Evolutionary conservation across 2,113 vertebrate species (phyloP).

Genomic region (Poecile atricapillus): DNA sequence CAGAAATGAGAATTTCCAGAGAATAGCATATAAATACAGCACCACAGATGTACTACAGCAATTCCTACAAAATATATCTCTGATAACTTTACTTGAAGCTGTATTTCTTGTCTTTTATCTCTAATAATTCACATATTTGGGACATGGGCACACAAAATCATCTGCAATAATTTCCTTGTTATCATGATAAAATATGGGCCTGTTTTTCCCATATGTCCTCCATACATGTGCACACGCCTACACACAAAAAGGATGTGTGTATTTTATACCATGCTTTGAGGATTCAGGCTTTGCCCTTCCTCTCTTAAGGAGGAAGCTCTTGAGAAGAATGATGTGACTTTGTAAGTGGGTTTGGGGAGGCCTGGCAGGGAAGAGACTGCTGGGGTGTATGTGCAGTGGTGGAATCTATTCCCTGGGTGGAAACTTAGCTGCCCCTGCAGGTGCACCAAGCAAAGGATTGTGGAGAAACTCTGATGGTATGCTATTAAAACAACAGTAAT

Average conservation of each 20-base stretch:
- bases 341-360: not conserved
- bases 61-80: not conserved
- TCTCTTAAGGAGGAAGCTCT: not conserved
- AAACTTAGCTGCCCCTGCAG: not conserved
- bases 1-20: not conserved
- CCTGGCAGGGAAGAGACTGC: not conserved
- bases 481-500: not conserved
- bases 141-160: not conserved
- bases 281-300: not conserved
- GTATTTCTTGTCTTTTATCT: not conserved
- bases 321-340: not conserved
- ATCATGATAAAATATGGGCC: not conserved
- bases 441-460: not conserved
- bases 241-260: not conserved
- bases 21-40: not conserved
- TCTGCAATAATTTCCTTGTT: not conserved
- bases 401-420: not conserved
- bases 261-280: not conserved
- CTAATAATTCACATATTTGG: not conserved
- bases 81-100: not conserved
- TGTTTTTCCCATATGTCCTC: accelerated
- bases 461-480: not conserved
- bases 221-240: not conserved
- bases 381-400: accelerated
- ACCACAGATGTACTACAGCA: not conserved